A percentile compares a stretch with the other conserved stretches of the same genome.
Evolutionary conservation across 2,888 invertebrate genomes (phyloP).

Genomic region (Caenorhabditis virilis): DNA sequence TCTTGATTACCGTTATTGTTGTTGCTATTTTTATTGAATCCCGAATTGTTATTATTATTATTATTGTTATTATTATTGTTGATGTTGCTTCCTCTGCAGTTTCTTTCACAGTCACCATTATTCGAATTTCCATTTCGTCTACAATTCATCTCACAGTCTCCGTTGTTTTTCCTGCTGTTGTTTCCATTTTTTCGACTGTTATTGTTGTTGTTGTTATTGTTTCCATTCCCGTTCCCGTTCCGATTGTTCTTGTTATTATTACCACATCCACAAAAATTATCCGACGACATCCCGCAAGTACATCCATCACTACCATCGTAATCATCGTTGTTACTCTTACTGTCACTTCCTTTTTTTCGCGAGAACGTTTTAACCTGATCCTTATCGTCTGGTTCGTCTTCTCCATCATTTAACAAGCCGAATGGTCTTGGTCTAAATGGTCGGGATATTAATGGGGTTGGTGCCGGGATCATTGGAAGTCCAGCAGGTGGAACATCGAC

Average conservation of each 20-base stretch:
- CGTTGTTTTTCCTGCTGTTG: no score
- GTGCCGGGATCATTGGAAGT: constrained; percentile 49
- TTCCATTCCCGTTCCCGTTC: constrained; percentile 13
- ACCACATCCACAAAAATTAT: background rate
- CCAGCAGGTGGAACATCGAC: constrained; percentile 50
- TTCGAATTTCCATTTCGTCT: no score
- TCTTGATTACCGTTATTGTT: no score
- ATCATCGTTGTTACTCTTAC: constrained; percentile 23
- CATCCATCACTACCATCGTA: constrained; percentile 26
- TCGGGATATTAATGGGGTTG: constrained; percentile 45
- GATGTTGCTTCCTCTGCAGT: no score
- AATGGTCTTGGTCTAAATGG: constrained; percentile 46
- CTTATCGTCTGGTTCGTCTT: constrained; percentile 9
- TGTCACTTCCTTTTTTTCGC: constrained; percentile 6
- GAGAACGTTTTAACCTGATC: background rate
- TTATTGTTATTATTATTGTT: no score
- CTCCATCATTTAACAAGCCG: constrained; percentile 42
- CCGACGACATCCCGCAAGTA: constrained; percentile 2
- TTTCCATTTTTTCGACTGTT: constrained; percentile 7
- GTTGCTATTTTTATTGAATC: no score
- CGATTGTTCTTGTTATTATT: constrained; percentile 3
- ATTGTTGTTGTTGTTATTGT: background rate
- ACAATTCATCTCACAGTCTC: no score
- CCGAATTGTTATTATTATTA: no score
- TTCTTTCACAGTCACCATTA: no score